Percentiles rank a stretch among this genome's conserved stretches.
Conservation (phyloP, 2,113 vertebrate species). For the Thamnophis sirtalis region DNA sequence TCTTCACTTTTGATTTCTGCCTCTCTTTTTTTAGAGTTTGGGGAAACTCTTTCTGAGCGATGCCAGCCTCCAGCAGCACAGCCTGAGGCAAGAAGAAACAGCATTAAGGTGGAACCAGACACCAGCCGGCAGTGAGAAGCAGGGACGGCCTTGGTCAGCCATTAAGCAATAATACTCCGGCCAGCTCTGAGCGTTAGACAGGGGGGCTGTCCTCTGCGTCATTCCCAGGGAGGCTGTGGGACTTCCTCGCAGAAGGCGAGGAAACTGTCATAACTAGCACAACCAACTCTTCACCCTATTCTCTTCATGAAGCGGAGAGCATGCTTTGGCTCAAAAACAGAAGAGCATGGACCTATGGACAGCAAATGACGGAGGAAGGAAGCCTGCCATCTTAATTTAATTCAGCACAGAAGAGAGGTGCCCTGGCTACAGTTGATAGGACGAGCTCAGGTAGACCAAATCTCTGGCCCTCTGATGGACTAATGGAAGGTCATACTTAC, state of each 20-base stretch:
- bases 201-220: not conserved
- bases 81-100: conserved; percentile 73
- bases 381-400: not conserved
- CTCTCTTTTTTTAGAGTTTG: conserved; percentile 73
- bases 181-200: conserved; percentile 37
- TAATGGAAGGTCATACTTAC: not conserved
- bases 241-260: not conserved
- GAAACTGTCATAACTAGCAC: not conserved
- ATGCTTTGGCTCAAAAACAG: not conserved
- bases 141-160: conserved; percentile 40
- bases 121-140: conserved; percentile 74
- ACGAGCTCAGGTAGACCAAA: conserved; percentile 14
- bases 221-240: not conserved
- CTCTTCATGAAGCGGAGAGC: not conserved
- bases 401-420: not conserved
- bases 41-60: conserved; percentile 76
- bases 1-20: conserved; percentile 20
- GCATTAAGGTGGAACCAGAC: conserved; percentile 82
- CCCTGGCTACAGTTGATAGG: not conserved
- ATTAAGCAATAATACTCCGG: conserved; percentile 63
- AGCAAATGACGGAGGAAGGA: not conserved
- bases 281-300: not conserved
- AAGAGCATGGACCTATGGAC: not conserved
- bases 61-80: conserved; percentile 59
- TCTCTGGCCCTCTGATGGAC: not conserved